Evolutionary conservation across 2,888 invertebrate species (phyloP), one percentile per base, ranked within the genome.

Genomic region (Arge pagana): DNA sequence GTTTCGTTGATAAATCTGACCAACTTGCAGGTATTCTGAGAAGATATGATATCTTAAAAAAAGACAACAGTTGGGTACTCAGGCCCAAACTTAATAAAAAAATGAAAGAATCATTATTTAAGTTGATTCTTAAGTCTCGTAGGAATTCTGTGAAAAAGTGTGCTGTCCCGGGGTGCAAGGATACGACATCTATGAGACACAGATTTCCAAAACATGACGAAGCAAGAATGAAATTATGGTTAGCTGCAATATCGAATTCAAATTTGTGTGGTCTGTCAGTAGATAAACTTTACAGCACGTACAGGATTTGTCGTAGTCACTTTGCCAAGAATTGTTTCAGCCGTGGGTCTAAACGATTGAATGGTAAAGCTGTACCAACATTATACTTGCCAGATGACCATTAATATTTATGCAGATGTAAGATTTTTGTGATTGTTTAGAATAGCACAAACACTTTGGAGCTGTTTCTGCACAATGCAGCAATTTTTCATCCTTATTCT

Each of bases 121-220:
- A 33, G 13, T 33, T 16, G 7, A 33, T 33, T 15, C 16, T 33
- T 7, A 10, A 33, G 8, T 33, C 33, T 3, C 33, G 33, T 15
- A 33, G 10, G 13, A 33, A 16, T 16, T 15, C 13, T 16, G 16
- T 33, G 33, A 33, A 33, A 11, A 33, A 33, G 10, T 33, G 33
- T 10, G 16, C 13, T 2, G 33, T 33, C 7, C 33, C 33, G 13
- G 33, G 33, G 8, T 33, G 33, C 16, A 15, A 8, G 16, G 33
- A 33, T 11, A 33, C 33, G 10, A 33, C 33, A 33, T 33, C 33
- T 33, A 33, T 33, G 33, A 33, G 33, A 16, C 33, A 33, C 4
- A 33, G 33, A 33, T 33, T 33, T 33, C 33, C 33, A 33, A 33
- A 33, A 33, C 13, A 33, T 11, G 33, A 33, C 16, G 33, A 33